Percentiles rank a stretch among this genome's conserved stretches.
phyloP scores from a whole-genome alignment of 2,113 vertebrate genomes.

The Cryptomyrus ogoouensis region DNA sequence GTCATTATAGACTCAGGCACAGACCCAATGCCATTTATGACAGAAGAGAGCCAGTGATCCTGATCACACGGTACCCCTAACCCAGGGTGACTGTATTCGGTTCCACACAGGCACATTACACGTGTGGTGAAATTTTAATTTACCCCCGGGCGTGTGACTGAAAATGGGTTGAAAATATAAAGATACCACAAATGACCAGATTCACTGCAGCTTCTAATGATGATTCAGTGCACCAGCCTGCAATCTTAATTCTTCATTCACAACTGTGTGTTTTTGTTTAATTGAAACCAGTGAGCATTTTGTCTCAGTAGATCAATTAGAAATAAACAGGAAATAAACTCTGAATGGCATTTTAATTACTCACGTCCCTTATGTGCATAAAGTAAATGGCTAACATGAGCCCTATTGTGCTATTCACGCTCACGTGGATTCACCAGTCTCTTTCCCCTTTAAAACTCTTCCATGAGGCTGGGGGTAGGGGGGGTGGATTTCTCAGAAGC shows the following conservation, averaged over 20 bases:
- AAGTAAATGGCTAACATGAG: background rate
- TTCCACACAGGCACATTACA: background rate
- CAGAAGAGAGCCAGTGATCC: background rate
- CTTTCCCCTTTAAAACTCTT: background rate
- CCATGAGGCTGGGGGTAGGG: background rate
- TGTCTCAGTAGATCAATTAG: background rate
- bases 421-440: background rate
- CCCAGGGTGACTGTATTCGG: background rate
- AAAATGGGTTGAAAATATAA: background rate
- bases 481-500: background rate
- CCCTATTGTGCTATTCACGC: background rate
- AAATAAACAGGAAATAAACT: background rate
- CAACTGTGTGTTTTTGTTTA: background rate
- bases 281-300: background rate
- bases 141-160: background rate
- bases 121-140: background rate
- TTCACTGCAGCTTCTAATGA: background rate
- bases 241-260: background rate
- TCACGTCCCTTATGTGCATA: background rate
- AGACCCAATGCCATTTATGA: background rate
- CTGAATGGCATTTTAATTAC: conserved; percentile 1
- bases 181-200: background rate
- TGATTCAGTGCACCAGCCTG: background rate
- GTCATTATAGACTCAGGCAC: background rate
- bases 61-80: background rate